Conservation (phyloP, 2,113 vertebrate genomes). For the Peucedramus taeniatus region DNA sequence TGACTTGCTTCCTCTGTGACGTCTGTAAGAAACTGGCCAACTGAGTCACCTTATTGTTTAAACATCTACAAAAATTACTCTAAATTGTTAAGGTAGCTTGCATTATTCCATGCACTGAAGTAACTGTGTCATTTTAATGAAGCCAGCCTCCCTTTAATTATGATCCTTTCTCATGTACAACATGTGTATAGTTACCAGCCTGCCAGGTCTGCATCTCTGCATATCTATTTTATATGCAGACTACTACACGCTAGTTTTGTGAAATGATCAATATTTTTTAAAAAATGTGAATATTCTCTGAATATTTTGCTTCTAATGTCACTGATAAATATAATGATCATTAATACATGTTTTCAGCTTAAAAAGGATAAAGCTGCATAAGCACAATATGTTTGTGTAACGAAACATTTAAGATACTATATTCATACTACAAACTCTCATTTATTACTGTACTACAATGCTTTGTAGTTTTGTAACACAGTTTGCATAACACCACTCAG, state of each 20-base stretch:
- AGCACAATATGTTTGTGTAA: not conserved
- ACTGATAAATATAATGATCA: not conserved
- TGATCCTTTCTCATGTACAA: not conserved
- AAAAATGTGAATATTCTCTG: not conserved
- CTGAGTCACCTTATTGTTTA: constrained; percentile 8
- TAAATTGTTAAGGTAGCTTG: not conserved
- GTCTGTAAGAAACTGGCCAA: not conserved
- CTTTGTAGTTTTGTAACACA: not conserved
- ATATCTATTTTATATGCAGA: not conserved
- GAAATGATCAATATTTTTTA: not conserved
- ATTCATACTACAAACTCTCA: not conserved
- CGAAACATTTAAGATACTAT: not conserved
- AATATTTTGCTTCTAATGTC: not conserved
- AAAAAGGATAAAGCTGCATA: not conserved
- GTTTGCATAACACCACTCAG: not conserved
- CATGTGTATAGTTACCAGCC: not conserved
- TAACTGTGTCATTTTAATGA: not conserved
- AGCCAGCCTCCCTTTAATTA: not conserved
- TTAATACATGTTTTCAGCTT: not conserved
- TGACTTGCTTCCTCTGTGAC: constrained; percentile 11
- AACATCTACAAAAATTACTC: not conserved
- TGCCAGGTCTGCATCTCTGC: not conserved
- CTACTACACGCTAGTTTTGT: not conserved
- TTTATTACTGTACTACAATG: not conserved
- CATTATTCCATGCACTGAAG: not conserved